phyloP scores from a whole-genome alignment of 2,797 vertebrate genomes.

The Coregonus suidteri region DNA sequence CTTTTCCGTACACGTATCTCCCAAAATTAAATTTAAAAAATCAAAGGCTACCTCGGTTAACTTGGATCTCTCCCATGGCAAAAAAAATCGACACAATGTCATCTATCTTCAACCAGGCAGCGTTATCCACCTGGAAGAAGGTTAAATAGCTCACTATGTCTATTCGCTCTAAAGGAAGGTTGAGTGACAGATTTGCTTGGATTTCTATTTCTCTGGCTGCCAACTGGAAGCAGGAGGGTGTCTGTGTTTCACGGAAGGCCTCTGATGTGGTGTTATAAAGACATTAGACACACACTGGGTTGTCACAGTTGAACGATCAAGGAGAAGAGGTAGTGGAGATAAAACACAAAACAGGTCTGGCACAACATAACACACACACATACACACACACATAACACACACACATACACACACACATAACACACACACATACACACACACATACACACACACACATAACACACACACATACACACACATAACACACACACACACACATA shows the following conservation, averaged over 20 bases:
- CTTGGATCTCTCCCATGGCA: neutral
- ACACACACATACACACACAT: neutral
- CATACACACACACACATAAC: neutral
- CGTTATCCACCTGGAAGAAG: neutral
- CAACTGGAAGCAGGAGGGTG: slow-evolving; percentile 49
- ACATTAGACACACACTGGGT: slow-evolving; percentile 41
- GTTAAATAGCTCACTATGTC: neutral
- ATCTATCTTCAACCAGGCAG: slow-evolving; percentile 9
- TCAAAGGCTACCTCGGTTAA: too few relatives aligned
- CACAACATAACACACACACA: neutral
- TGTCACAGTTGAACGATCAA: neutral
- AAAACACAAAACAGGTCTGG: neutral
- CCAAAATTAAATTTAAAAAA: neutral
- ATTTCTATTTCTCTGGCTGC: slow-evolving; percentile 58
- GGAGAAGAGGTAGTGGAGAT: neutral
- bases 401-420: neutral
- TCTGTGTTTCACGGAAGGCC: slow-evolving; percentile 55
- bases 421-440: too few relatives aligned
- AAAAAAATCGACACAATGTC: neutral
- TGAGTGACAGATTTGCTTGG: slow-evolving; percentile 53
- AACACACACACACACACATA: neutral
- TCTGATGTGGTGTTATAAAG: slow-evolving; percentile 64
- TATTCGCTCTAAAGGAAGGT: neutral
- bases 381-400: neutral
- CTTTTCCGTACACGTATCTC: neutral